A percentile compares a stretch with the other conserved stretches of the same genome.
These are phyloP conservation scores for Zaprionus taronus DNA, from an alignment of 1,140 invertebrate genomes.

Conservation along the genomic window DNA sequence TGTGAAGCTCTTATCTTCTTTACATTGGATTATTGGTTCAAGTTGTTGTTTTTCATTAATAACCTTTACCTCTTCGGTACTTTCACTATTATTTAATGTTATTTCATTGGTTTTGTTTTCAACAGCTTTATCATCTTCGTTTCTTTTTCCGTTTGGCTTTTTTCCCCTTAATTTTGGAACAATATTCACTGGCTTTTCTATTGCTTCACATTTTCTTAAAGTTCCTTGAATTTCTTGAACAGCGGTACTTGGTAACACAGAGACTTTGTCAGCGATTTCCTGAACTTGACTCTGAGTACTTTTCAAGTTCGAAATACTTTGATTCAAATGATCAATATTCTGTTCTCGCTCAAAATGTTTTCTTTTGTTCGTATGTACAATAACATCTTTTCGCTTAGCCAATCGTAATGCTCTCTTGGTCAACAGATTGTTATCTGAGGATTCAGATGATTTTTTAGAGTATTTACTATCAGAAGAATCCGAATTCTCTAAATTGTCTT, in stretches of 20 bases:
- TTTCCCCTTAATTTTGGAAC: slow-evolving; percentile 84
- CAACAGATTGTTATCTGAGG: slow-evolving; percentile 52
- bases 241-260: slow-evolving; percentile 3
- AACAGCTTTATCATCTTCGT: slow-evolving; percentile 51
- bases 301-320: slow-evolving; percentile 4
- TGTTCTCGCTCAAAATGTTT: slow-evolving; percentile 72
- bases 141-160: slow-evolving; percentile 72
- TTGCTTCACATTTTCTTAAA: slow-evolving; percentile 39
- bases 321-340: slow-evolving; percentile 8
- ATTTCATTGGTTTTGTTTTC: slow-evolving; percentile 22
- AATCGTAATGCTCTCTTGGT: slow-evolving; percentile 67
- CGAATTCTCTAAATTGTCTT: slow-evolving; percentile 48
- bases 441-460: slow-evolving; percentile 52
- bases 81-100: not conserved
- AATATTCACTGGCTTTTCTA: slow-evolving; percentile 73
- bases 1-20: slow-evolving; percentile 36
- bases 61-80: slow-evolving; percentile 17
- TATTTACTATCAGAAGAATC: slow-evolving; percentile 67
- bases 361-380: slow-evolving; percentile 70
- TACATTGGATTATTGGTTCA: slow-evolving; percentile 9
- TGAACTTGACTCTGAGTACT: slow-evolving; percentile 7
- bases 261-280: slow-evolving; percentile 18
- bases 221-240: slow-evolving; percentile 27
- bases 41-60: slow-evolving; percentile 5
- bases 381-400: slow-evolving; percentile 82